Evolutionary conservation across 2,797 vertebrate species (phyloP).

Genomic region (Halcyon leucocephala): DNA sequence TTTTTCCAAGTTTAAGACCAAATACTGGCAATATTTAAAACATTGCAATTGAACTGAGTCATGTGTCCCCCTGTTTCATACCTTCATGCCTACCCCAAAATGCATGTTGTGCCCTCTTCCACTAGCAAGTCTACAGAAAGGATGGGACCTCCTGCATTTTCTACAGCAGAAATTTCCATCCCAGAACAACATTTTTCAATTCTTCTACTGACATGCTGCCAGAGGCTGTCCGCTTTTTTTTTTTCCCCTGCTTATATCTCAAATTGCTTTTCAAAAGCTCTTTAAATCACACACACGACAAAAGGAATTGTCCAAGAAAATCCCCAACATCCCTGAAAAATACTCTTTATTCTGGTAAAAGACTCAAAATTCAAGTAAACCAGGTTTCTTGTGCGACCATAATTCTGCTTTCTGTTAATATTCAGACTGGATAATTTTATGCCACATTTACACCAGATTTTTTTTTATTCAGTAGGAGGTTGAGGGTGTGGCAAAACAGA

Average conservation of each 20-base stretch:
- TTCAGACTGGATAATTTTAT: neutral
- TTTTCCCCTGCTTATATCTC: neutral
- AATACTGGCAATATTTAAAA: neutral
- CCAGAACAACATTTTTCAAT: neutral
- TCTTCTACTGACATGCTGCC: neutral
- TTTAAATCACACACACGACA: neutral
- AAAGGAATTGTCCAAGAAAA: neutral
- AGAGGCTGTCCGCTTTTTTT: neutral
- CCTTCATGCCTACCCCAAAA: neutral
- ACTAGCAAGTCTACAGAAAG: neutral
- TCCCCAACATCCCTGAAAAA: neutral
- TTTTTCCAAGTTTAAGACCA: neutral
- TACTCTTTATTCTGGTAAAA: neutral
- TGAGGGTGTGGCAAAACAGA: neutral
- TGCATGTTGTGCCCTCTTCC: neutral
- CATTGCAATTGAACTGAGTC: neutral
- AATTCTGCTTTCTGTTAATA: neutral
- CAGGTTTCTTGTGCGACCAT: neutral
- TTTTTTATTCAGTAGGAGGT: neutral
- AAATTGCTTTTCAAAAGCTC: neutral
- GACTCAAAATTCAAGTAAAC: neutral
- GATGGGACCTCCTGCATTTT: neutral
- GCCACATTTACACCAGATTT: neutral
- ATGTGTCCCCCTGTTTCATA: rapidly evolving
- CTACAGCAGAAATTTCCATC: neutral